These are phyloP conservation scores for Nothura maculosa DNA, from an alignment of 2,797 vertebrate genomes.

Conservation along the genomic window DNA sequence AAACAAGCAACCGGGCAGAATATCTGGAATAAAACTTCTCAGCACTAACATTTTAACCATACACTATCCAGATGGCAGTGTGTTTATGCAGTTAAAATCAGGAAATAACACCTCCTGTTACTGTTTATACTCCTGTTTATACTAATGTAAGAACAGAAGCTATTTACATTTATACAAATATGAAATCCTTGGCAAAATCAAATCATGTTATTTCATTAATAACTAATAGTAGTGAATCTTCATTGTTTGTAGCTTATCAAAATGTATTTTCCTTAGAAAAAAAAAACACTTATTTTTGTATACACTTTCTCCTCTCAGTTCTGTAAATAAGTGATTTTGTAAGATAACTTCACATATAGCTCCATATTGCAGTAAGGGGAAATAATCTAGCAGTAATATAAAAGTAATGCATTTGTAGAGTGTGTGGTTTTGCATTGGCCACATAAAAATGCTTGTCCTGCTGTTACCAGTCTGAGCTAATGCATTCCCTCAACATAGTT, in stretches of 20 bases:
- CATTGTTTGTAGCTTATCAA: not conserved
- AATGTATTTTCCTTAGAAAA: not conserved
- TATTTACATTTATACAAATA: not conserved
- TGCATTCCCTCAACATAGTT: not conserved
- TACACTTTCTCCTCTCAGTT: not conserved
- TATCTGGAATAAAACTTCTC: not conserved
- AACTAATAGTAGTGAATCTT: not conserved
- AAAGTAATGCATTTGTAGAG: not conserved
- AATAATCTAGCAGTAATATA: not conserved
- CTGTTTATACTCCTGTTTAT: no score
- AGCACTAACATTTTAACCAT: not conserved
- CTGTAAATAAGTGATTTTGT: not conserved
- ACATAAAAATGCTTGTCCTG: not conserved
- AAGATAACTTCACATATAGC: not conserved
- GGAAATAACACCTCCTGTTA: not conserved
- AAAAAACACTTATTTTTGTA: not conserved
- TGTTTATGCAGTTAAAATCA: not conserved
- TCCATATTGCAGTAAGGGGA: not conserved
- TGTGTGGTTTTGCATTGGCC: not conserved
- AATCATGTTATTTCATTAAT: not conserved
- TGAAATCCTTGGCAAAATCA: not conserved
- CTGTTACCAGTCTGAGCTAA: not conserved
- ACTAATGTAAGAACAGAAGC: not conserved
- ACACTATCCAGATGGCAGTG: not conserved
- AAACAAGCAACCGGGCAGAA: not conserved